A percentile compares a stretch with the other conserved stretches of the same genome.
Conservation (phyloP, 37 sponge, comb jelly and placozoan genomes). For the Chondrosia reniformis region DNA sequence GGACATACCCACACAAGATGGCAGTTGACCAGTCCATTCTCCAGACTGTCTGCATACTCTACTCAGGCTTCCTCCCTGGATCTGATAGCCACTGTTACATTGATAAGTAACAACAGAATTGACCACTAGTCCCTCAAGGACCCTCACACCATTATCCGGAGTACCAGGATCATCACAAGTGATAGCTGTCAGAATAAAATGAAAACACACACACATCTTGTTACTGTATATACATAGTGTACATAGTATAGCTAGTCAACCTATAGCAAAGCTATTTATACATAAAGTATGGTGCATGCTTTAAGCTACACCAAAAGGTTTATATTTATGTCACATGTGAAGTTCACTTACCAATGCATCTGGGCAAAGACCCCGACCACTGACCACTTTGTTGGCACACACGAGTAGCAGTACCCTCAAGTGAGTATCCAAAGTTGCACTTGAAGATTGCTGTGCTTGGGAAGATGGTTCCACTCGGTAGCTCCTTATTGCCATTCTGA, state of each 20-base stretch:
- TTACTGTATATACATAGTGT: too few species aligned
- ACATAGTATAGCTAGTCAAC: too few species aligned
- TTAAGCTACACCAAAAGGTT: not conserved
- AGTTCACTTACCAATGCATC: constrained; percentile 21
- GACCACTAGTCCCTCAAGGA: not conserved
- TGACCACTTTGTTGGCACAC: constrained; percentile 24
- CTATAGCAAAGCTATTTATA: too few species aligned
- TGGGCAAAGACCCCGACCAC: constrained; percentile 27
- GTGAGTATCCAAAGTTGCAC: not conserved
- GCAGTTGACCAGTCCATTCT: constrained; percentile 37
- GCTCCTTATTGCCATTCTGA: constrained; percentile 11
- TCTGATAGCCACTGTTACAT: constrained; percentile 43
- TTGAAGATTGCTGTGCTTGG: not conserved
- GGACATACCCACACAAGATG: constrained; percentile 46
- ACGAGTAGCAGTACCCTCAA: not conserved
- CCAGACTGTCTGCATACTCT: constrained; percentile 39
- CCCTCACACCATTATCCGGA: constrained; percentile 12
- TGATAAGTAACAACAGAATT: constrained; percentile 41
- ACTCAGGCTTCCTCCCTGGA: constrained; percentile 25
- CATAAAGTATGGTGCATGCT: not conserved
- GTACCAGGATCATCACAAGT: constrained; percentile 1
- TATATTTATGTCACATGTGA: not conserved
- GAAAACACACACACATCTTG: too few species aligned
- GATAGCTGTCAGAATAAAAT: not conserved
- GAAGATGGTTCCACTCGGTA: not conserved